A percentile compares a stretch with the other conserved stretches of the same genome.
Evolutionary conservation across 2,113 vertebrate species (phyloP).

Genomic region (Antigone vipio): DNA sequence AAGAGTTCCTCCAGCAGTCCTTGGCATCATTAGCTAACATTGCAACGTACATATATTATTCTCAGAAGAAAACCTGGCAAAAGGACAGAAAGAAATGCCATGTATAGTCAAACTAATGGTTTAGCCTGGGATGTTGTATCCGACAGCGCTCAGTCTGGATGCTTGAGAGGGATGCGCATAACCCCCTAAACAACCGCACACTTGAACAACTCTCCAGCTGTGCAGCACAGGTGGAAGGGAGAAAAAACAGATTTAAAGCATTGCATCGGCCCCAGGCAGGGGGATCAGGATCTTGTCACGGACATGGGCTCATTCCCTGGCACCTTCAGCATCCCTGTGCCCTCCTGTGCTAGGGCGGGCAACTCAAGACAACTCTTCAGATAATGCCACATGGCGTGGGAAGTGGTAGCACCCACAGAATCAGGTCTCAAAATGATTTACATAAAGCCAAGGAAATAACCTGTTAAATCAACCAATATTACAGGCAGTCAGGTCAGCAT

Average conservation of each 20-base stretch:
- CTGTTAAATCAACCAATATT: not conserved
- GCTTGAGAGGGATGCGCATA: not conserved
- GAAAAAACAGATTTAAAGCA: not conserved
- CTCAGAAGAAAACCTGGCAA: conserved; percentile 29
- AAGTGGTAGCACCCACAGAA: not conserved
- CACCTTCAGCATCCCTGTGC: not conserved
- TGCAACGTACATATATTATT: not conserved
- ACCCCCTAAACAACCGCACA: not conserved
- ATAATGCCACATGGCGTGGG: accelerated
- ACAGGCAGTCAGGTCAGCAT: not conserved
- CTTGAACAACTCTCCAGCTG: not conserved
- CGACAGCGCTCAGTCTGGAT: not conserved
- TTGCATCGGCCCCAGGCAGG: not conserved
- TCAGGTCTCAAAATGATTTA: not conserved
- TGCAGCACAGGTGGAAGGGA: not conserved
- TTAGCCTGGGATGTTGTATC: not conserved
- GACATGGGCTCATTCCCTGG: not conserved
- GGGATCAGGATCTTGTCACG: not conserved
- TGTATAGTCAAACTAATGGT: not conserved
- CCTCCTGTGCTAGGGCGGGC: not conserved
- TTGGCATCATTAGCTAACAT: not conserved
- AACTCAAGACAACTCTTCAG: not conserved
- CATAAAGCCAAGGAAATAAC: not conserved
- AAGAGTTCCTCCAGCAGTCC: conserved; percentile 23
- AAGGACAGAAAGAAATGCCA: conserved; percentile 30